Base-by-base conservation (phyloP, 1,140 invertebrate species). In the Neodiprion fabricii region DNA sequence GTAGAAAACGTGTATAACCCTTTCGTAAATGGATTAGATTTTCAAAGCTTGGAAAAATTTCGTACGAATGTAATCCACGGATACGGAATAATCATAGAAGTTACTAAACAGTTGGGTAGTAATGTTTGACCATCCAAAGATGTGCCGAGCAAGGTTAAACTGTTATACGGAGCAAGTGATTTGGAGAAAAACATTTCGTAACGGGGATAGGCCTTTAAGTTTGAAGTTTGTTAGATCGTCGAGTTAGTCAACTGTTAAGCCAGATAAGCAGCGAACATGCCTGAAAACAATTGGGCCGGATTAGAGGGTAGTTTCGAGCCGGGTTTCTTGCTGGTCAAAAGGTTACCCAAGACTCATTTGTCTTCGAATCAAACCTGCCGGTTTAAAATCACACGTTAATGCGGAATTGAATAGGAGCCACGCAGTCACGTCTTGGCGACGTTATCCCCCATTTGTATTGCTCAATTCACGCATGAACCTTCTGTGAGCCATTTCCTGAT, bases 211-310 rank as follows among this genome's bases (percentile, higher is more conserved):
- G 53, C 53, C 53, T 61, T 61, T 61, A 80, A 82, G 78, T 78
- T 82, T 79, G 78, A 86, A 85, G 76, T 87, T 86, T 80, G 80
- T 81, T 84, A 83, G 81, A 86, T 84, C 79, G 77, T 77, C 75
- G 82, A 87, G 84, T 87, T 86, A 88, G 85, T 88, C 85, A 84
- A 81, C 86, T 83, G 85, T 88, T 87, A 86, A 87, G 82, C 83
- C 82, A 82, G 86, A 88, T 88, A 88, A 88, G 85, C 84, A 85
- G 83, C 77, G 80, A 83, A 85, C 85, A 87, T 82, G 83, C 78
- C 80, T 76, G 85, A 83, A 86, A 87, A 86, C 85, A 85, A 85
- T 87, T 85, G 81, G 79, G 72, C 78, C 79, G 80, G 81, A 85
- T 82, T 85, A 81, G 71, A 49, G 23, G 70, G 67, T 69, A 69